Percentiles rank a stretch among this genome's conserved stretches.
These are phyloP conservation scores for Drosophila falleni DNA, from an alignment of 2,888 invertebrate species.

Conservation along the genomic window DNA sequence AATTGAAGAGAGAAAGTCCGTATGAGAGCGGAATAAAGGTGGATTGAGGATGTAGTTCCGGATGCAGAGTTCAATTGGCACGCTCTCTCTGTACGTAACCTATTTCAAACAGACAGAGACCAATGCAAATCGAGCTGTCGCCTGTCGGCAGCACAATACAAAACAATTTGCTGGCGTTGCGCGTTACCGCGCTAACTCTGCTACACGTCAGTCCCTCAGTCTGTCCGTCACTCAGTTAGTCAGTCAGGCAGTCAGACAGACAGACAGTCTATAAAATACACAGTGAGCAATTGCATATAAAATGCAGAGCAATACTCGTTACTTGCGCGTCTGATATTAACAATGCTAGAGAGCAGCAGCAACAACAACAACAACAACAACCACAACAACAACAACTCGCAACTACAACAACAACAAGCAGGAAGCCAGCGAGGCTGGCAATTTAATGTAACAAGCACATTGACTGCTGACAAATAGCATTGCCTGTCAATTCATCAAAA, in stretches of 20 bases:
- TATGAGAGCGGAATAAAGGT: conserved; percentile 15
- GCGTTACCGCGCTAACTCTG: conserved; percentile 22
- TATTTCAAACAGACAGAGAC: conserved; percentile 60
- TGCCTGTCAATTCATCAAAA: conserved; percentile 85
- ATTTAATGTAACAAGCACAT: conserved; percentile 84
- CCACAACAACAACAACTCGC: too few species aligned
- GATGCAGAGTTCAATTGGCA: conserved; percentile 67
- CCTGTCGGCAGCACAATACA: conserved; percentile 70
- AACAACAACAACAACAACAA: conserved; percentile 22
- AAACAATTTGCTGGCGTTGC: conserved; percentile 74
- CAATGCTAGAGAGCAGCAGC: conserved; percentile 58
- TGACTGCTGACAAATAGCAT: conserved; percentile 85
- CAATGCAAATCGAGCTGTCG: conserved; percentile 78
- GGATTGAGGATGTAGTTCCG: conserved; percentile 26
- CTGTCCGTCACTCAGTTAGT: conserved; percentile 24
- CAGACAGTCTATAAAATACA: conserved; percentile 62
- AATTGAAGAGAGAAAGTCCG: conserved; percentile 27
- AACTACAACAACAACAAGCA: conserved; percentile 41
- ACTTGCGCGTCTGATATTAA: conserved; percentile 75
- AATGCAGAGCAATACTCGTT: conserved; percentile 73
- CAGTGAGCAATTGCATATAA: conserved; percentile 70
- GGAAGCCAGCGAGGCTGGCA: conserved; percentile 68
- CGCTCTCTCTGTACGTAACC: conserved; percentile 71
- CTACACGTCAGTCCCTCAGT: conserved; percentile 9
- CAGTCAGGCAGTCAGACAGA: conserved; percentile 30